Conservation (phyloP, 2,888 invertebrate species). For the Slavum lentiscoides region DNA sequence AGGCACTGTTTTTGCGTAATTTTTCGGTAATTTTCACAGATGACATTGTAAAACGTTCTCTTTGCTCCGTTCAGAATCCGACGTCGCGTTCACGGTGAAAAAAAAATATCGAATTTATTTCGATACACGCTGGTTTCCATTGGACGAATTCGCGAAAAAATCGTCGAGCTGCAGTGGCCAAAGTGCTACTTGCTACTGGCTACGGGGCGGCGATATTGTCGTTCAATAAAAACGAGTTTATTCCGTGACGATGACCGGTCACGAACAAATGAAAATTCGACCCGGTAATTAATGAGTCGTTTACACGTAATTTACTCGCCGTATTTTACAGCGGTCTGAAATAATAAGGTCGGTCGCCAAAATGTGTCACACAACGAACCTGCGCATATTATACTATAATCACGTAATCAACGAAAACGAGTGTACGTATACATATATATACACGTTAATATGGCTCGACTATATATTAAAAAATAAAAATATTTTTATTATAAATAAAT, state of each 20-base stretch:
- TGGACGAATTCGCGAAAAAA: neutral
- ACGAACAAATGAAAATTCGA: conserved; percentile 9
- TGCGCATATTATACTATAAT: neutral
- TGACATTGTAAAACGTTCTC: too few relatives aligned
- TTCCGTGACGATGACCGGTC: conserved; percentile 25
- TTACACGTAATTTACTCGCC: conserved; percentile 43
- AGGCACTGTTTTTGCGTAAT: too few relatives aligned
- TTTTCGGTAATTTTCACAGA: too few relatives aligned
- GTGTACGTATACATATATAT: too few relatives aligned
- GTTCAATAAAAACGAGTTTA: conserved; percentile 44
- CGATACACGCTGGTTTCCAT: neutral
- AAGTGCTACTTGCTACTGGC: too few relatives aligned
- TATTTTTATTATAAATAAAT: too few relatives aligned
- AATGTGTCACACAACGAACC: neutral
- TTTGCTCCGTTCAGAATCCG: too few relatives aligned
- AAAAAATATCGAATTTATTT: too few relatives aligned
- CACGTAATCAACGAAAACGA: neutral
- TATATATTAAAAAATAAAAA: too few relatives aligned
- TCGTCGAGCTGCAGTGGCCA: too few relatives aligned
- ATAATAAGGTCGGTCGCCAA: neutral
- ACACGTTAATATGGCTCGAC: too few relatives aligned
- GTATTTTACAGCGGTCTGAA: neutral
- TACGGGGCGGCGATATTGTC: neutral
- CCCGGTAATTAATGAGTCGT: conserved; percentile 35
- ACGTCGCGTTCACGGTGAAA: too few relatives aligned